Percentiles rank a stretch among this genome's conserved stretches.
These are phyloP conservation scores for Pygoscelis antarcticus DNA, from an alignment of 2,113 vertebrate species.

Conservation along the genomic window DNA sequence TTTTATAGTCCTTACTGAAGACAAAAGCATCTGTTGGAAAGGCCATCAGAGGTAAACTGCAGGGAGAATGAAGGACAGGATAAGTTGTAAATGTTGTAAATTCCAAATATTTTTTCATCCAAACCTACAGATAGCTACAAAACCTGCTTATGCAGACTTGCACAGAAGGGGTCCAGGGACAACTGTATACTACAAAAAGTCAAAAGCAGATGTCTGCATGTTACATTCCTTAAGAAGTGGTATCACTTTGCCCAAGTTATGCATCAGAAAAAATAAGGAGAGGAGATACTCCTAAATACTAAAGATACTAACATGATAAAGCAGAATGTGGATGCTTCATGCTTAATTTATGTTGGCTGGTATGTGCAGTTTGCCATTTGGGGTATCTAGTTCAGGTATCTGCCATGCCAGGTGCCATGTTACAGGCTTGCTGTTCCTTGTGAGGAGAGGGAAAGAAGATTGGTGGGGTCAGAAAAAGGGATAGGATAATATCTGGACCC, in stretches of 20 bases:
- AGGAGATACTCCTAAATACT: background rate
- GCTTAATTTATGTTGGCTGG: background rate
- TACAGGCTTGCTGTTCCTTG: background rate
- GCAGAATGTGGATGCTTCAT: background rate
- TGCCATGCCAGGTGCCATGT: background rate
- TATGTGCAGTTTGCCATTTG: background rate
- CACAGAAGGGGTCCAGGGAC: background rate
- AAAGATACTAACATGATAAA: background rate
- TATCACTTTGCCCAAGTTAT: rapidly evolving
- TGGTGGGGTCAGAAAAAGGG: background rate
- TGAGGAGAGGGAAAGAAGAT: background rate
- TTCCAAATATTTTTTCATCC: background rate
- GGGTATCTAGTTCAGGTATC: background rate
- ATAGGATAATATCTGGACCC: background rate
- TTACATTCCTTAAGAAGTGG: background rate
- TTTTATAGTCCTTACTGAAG: background rate
- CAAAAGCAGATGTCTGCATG: background rate
- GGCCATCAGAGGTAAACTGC: background rate
- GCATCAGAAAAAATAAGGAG: background rate
- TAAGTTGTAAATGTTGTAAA: background rate
- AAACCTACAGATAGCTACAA: background rate
- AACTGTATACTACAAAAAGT: background rate
- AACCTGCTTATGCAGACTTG: rapidly evolving
- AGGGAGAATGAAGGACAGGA: background rate
- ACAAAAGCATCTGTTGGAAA: background rate